A percentile compares a stretch with the other conserved stretches of the same genome.
Conservation (phyloP, 2,113 vertebrate species). For the Mesocricetus auratus region DNA sequence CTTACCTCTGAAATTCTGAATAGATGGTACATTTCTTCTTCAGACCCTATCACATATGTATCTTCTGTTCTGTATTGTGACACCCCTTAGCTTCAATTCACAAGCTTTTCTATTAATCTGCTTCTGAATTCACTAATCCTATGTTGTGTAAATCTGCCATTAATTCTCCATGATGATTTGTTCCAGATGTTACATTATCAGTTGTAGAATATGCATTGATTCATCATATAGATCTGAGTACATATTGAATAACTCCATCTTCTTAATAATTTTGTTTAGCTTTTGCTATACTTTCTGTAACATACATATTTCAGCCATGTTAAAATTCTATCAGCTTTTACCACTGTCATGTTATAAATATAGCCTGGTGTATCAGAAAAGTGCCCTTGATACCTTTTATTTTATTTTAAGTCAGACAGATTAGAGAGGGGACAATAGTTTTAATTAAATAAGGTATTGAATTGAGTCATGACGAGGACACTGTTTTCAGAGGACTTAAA, state of each 20-base stretch:
- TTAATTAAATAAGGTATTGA: background rate
- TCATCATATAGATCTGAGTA: background rate
- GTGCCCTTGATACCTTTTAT: fast-evolving
- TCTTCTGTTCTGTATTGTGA: background rate
- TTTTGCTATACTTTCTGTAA: background rate
- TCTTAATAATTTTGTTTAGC: background rate
- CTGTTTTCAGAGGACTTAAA: background rate
- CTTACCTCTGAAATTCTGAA: background rate
- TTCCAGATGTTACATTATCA: background rate
- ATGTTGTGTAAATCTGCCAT: background rate
- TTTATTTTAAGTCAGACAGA: background rate
- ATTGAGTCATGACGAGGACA: background rate
- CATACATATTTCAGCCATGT: background rate
- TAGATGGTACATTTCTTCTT: background rate
- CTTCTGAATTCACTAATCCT: background rate
- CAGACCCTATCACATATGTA: background rate
- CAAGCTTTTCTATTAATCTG: background rate
- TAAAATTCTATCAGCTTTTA: background rate
- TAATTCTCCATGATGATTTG: background rate
- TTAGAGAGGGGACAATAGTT: background rate
- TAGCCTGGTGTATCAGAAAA: background rate
- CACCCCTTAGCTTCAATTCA: background rate
- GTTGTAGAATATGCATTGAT: background rate
- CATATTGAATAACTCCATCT: background rate
- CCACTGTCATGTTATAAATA: background rate